These are phyloP conservation scores for Distichodus sexfasciatus DNA, from an alignment of 2,797 vertebrate genomes.

Conservation along the genomic window DNA sequence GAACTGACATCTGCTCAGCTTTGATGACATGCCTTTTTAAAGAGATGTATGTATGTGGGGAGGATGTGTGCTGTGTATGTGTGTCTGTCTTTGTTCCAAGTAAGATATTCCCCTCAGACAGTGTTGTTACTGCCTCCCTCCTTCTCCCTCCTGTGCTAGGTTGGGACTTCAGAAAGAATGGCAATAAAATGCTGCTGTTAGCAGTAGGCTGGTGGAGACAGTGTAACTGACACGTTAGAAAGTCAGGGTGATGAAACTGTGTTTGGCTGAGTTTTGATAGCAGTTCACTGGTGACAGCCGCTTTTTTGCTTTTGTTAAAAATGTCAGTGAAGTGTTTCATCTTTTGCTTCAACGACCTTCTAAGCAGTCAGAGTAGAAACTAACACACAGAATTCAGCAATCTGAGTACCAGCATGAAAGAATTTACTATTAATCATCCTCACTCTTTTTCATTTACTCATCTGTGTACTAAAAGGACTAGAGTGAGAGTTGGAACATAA, in stretches of 20 bases:
- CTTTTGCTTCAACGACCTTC: too few relatives aligned
- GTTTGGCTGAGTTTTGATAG: slow-evolving; percentile 4
- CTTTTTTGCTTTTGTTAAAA: slow-evolving; percentile 1
- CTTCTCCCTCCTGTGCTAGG: slow-evolving; percentile 7
- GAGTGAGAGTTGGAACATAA: slow-evolving; percentile 74
- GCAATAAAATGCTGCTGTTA: slow-evolving; percentile 12
- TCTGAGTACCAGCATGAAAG: too few relatives aligned
- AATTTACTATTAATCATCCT: too few relatives aligned
- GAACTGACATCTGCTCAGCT: slow-evolving; percentile 78
- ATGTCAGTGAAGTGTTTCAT: background rate
- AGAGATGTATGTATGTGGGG: slow-evolving; percentile 67
- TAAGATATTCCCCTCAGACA: too few relatives aligned
- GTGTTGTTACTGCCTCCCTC: too few relatives aligned
- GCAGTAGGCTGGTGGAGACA: background rate
- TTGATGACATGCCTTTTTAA: slow-evolving; percentile 80
- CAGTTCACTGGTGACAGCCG: slow-evolving; percentile 13
- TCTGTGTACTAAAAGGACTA: background rate
- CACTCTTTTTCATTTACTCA: too few relatives aligned
- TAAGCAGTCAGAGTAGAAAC: too few relatives aligned
- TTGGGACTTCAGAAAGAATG: background rate
- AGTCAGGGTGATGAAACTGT: slow-evolving; percentile 11
- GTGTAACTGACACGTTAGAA: slow-evolving; percentile 6
- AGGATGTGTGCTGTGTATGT: slow-evolving; percentile 9
- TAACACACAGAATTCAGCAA: too few relatives aligned
- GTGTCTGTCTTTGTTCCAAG: too few relatives aligned